A percentile compares a stretch with the other conserved stretches of the same genome.
Conservation (phyloP, 2,797 vertebrate species). For the Falco columbarius region DNA sequence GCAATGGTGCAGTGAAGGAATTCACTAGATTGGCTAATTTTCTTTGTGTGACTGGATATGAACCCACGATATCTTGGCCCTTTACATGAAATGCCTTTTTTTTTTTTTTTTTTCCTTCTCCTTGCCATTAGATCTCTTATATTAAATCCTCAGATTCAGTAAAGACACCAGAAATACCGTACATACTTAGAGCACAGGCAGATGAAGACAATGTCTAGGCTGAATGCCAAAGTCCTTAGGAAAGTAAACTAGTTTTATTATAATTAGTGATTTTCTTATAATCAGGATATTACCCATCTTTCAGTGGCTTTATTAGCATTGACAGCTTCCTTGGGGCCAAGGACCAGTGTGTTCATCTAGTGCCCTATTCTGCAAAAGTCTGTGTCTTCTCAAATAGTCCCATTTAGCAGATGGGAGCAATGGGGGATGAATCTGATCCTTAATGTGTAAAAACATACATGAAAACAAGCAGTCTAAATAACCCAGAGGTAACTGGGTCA, state of each 20-base stretch:
- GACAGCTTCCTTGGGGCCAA: not conserved
- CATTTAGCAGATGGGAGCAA: not conserved
- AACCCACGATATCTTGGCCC: not conserved
- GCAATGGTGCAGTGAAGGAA: not conserved
- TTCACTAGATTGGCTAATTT: not conserved
- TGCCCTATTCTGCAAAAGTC: not conserved
- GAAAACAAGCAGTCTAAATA: not conserved
- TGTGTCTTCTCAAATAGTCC: not conserved
- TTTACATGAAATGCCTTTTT: not conserved
- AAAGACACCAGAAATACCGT: not conserved
- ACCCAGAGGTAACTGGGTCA: not conserved
- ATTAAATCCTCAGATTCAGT: not conserved
- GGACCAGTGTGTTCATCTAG: not conserved
- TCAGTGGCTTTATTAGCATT: not conserved
- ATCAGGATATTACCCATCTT: not conserved
- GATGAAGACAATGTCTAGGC: not conserved
- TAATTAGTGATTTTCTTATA: not conserved
- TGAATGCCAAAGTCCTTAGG: not conserved
- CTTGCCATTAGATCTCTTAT: not conserved
- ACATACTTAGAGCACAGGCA: accelerated
- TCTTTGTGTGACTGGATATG: not conserved
- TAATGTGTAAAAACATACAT: not conserved
- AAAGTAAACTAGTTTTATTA: not conserved
- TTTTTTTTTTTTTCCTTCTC: not conserved
- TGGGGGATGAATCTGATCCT: not conserved